These are phyloP conservation scores for Apis laboriosa DNA, from an alignment of 1,140 invertebrate genomes.

Conservation along the genomic window DNA sequence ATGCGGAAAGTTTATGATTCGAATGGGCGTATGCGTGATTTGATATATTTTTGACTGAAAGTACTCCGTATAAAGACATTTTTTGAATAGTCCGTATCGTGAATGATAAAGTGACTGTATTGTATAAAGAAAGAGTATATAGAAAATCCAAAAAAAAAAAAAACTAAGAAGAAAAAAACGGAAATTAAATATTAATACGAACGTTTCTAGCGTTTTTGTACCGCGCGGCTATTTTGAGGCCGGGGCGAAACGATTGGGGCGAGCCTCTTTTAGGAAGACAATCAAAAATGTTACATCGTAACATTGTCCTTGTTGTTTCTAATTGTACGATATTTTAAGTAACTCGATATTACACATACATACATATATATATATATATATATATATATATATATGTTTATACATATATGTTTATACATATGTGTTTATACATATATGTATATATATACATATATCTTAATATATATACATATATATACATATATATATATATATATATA, in stretches of 20 bases:
- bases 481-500: conserved; percentile 1
- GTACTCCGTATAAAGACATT: conserved; percentile 65
- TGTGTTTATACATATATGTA: conserved; percentile 3
- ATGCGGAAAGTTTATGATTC: conserved; percentile 29
- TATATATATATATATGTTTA: not conserved
- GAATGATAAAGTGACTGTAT: conserved; percentile 28
- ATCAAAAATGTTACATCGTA: conserved; percentile 80
- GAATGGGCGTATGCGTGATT: conserved; percentile 54
- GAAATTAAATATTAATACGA: conserved; percentile 14
- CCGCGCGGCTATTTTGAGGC: conserved; percentile 25
- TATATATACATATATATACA: conserved; percentile 1
- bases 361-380: conserved; percentile 9
- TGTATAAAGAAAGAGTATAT: conserved; percentile 15
- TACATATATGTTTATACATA: conserved; percentile 14
- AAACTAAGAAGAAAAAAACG: not conserved
- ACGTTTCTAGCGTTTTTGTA: conserved; percentile 42
- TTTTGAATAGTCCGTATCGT: conserved; percentile 40
- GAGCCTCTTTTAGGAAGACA: conserved; percentile 79
- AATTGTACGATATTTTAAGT: conserved; percentile 70
- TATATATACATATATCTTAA: conserved; percentile 1
- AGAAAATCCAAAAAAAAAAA: not conserved
- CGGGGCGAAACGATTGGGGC: conserved; percentile 41
- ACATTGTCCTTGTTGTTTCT: conserved; percentile 81
- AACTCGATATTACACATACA: conserved; percentile 46
- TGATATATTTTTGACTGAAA: conserved; percentile 72